Base-by-base conservation (phyloP, 2,113 vertebrate species). In the Vimba vimba region DNA sequence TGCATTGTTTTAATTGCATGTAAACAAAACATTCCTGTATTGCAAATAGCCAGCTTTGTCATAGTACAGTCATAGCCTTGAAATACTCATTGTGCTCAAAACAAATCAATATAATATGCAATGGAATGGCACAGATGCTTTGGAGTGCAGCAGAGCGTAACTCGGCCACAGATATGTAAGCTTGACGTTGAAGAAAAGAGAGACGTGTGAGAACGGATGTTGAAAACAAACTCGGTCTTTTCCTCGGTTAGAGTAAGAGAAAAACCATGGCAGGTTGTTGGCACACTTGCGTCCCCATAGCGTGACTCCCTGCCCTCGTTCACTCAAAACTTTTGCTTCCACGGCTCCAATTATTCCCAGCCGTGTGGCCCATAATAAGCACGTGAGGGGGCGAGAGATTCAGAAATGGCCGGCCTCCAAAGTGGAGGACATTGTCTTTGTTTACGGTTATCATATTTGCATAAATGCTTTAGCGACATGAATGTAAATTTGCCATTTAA, bases 251-350 rank as follows among this genome's bases (percentile, higher is more conserved):
- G 30, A 45, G 6, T 11, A n/a, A 47, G 50, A 43, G 50, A 66
- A 79, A 43, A 68, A 45, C 59, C 2, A 69, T 83, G 59, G 36
- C 62, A 71, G 85, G 33, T 74, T 66, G 78, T 50, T 50, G 21
- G 33, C 68, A 86, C 47, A 86, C 79, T 77, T 43, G 79, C n/a
- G 0, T 33, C 15, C 60, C 86, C 64, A 1, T 93, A 33, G 90
- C 91, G 89, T 92, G 90, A 93, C 89, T 91, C 64, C 57, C 50
- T 86, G 89, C 79, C 79, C 87, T 17, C 1, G 66, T 90, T 88
- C 89, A 87, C 88, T 89, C 80, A 85, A 87, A 86, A 79, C 21
- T 83, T 87, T 55, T 39, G 39, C 85, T 87, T 86, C 83, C 88
- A 71, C 85, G 74, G 39, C 25, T 47, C 71, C 55, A 36, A 52